Percentiles rank a stretch among this genome's conserved stretches.
These are phyloP conservation scores for Philonicus albiceps DNA, from an alignment of 2,888 invertebrate species.

Conservation along the genomic window DNA sequence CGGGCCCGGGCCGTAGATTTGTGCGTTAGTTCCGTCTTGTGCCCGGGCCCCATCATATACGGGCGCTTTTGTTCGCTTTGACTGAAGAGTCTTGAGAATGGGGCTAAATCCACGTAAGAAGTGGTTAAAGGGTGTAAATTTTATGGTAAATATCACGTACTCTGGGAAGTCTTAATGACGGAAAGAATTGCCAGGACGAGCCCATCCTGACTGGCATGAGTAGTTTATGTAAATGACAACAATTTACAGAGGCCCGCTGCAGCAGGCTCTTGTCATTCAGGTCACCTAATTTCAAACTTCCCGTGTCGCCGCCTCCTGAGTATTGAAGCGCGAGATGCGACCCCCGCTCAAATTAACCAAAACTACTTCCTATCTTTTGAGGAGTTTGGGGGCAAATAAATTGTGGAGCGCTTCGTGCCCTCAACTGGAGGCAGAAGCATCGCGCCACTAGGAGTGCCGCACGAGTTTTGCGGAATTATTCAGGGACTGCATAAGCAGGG, in stretches of 20 bases:
- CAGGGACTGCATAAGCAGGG: background rate
- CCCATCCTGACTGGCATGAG: background rate
- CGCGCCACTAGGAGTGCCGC: background rate
- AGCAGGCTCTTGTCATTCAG: background rate
- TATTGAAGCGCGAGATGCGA: background rate
- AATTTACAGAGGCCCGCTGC: background rate
- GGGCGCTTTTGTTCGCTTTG: background rate
- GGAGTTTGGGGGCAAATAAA: background rate
- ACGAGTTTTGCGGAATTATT: background rate
- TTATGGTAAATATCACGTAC: slow-evolving; percentile 26
- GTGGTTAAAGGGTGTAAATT: slow-evolving; percentile 25
- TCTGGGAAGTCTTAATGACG: slow-evolving; percentile 7
- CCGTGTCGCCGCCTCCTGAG: background rate
- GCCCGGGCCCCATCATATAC: background rate
- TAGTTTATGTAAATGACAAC: background rate
- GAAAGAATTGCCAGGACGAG: background rate
- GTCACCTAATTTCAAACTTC: background rate
- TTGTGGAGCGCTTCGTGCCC: background rate
- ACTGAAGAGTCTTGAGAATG: background rate
- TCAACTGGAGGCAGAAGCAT: background rate
- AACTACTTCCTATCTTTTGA: background rate
- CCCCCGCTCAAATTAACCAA: background rate
- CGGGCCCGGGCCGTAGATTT: background rate
- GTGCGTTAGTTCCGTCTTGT: slow-evolving; percentile 5
- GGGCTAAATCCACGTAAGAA: background rate